Conservation (phyloP, 2,888 invertebrate genomes). For the Chrysolina haemoptera region DNA sequence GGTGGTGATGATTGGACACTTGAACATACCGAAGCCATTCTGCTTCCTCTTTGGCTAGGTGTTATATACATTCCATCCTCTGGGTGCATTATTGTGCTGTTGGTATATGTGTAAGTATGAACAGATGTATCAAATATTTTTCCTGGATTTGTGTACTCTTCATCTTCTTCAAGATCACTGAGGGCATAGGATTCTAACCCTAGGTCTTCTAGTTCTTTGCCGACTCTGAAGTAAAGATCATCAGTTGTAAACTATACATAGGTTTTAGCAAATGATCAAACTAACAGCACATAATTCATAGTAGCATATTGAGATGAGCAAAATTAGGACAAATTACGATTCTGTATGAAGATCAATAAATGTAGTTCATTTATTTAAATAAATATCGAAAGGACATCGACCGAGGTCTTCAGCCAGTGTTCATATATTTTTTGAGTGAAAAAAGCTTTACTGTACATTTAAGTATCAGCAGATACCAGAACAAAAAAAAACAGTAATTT, state of each 20-base stretch:
- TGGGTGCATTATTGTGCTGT: conserved; percentile 91
- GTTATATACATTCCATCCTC: conserved; percentile 84
- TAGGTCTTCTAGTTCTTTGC: conserved; percentile 81
- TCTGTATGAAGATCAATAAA: too few species aligned
- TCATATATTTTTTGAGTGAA: too few species aligned
- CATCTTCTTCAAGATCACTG: conserved; percentile 82
- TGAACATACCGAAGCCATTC: conserved; percentile 78
- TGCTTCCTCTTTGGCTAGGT: conserved; percentile 75
- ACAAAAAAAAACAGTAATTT: too few species aligned
- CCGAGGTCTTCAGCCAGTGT: too few species aligned
- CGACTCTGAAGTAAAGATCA: conserved; percentile 72
- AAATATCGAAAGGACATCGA: too few species aligned
- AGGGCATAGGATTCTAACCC: conserved; percentile 81
- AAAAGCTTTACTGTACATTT: too few species aligned
- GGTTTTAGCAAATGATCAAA: too few species aligned
- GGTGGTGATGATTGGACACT: conserved; percentile 71
- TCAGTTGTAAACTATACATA: not conserved
- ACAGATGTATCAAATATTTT: conserved; percentile 84
- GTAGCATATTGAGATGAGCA: too few species aligned
- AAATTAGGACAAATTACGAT: too few species aligned
- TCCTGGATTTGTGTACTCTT: conserved; percentile 79
- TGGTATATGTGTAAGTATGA: conserved; percentile 89
- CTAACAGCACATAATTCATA: too few species aligned
- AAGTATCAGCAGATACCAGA: too few species aligned
- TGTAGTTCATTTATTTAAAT: too few species aligned